Conservation (phyloP, 2,888 invertebrate genomes). For the Cosmia pyralina region DNA sequence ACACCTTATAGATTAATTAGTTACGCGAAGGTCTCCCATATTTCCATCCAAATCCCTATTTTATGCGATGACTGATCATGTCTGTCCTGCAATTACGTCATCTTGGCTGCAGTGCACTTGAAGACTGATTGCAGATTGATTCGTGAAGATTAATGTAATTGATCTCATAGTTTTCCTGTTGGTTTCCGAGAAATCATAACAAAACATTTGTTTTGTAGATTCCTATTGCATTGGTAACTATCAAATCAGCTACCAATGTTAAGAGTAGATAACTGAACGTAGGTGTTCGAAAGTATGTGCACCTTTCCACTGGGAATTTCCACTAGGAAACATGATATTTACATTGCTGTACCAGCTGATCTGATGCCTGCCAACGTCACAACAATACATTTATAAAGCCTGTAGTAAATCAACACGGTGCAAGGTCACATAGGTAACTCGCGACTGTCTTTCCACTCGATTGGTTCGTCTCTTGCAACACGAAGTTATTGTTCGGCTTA, state of each 20-base stretch:
- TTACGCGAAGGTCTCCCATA: too few relatives aligned
- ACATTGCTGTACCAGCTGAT: slow-evolving; percentile 20
- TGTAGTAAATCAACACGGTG: slow-evolving; percentile 24
- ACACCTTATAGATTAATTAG: not conserved
- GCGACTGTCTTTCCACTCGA: slow-evolving; percentile 45
- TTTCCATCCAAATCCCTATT: slow-evolving; percentile 1
- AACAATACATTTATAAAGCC: slow-evolving; percentile 31
- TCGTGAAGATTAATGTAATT: not conserved
- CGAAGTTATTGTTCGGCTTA: slow-evolving; percentile 39
- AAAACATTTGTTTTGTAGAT: not conserved
- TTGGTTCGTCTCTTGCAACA: slow-evolving; percentile 54
- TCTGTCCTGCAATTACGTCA: slow-evolving; percentile 9
- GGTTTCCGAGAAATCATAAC: slow-evolving; percentile 21
- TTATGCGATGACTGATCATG: slow-evolving; percentile 1
- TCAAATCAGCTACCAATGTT: not conserved
- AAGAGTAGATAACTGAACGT: slow-evolving; percentile 25
- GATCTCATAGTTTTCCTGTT: slow-evolving; percentile 19
- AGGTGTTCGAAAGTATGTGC: slow-evolving; percentile 16
- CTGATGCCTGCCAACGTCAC: slow-evolving; percentile 21
- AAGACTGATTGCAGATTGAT: not conserved
- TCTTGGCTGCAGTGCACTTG: not conserved
- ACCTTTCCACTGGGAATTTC: slow-evolving; percentile 11
- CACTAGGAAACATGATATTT: slow-evolving; percentile 9
- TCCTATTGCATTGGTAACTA: slow-evolving; percentile 27
- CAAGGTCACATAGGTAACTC: slow-evolving; percentile 46